Conservation (phyloP, 1,140 invertebrate species). For the Batillaria attramentaria region DNA sequence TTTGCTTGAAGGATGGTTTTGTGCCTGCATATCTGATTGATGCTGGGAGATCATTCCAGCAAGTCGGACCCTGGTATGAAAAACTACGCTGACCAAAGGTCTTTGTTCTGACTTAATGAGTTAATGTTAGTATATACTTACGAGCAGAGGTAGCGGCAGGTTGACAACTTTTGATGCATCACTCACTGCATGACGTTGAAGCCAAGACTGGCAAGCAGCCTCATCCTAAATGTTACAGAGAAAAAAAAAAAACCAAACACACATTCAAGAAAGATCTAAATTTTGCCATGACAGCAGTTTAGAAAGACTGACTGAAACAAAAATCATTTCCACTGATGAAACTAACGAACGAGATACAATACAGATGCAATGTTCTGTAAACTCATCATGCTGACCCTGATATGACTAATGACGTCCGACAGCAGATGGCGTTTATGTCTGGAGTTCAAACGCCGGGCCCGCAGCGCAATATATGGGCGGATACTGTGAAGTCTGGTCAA, state of each 20-base stretch:
- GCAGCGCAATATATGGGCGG: conserved; percentile 79
- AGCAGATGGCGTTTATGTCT: conserved; percentile 74
- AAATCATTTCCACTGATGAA: background rate
- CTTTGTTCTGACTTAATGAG: too few relatives aligned
- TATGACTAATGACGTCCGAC: conserved; percentile 62
- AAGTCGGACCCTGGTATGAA: background rate
- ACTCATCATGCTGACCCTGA: conserved; percentile 53
- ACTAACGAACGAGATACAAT: background rate
- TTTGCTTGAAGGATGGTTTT: background rate
- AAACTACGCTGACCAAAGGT: too few relatives aligned
- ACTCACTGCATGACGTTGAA: conserved; percentile 57
- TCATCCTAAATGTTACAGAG: conserved; percentile 57
- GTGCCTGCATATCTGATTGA: background rate
- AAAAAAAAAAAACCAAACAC: background rate
- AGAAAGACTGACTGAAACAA: background rate
- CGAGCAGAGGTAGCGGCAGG: conserved; percentile 47
- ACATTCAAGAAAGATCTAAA: background rate
- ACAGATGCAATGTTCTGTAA: background rate
- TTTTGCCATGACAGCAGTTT: background rate
- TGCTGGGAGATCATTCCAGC: background rate
- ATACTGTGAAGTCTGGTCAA: conserved; percentile 80
- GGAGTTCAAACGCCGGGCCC: conserved; percentile 76
- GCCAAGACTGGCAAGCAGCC: conserved; percentile 58
- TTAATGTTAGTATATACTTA: conserved; percentile 29
- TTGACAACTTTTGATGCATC: conserved; percentile 50